Percentiles rank a stretch among this genome's conserved stretches.
These are phyloP conservation scores for Drosophila ficusphila DNA, from an alignment of 1,140 invertebrate genomes.

Conservation along the genomic window DNA sequence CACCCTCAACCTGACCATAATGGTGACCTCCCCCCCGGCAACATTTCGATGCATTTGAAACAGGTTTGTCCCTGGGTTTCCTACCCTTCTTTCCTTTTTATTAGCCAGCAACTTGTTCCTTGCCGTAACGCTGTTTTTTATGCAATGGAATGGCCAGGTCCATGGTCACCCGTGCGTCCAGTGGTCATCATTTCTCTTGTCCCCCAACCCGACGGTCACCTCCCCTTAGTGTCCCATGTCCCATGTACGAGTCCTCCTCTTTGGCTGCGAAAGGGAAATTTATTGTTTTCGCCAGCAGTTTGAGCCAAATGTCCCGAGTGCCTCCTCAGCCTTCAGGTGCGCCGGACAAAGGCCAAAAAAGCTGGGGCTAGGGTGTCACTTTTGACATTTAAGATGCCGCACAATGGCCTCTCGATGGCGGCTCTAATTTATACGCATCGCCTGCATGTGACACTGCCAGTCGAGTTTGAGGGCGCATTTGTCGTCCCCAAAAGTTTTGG, in stretches of 20 bases:
- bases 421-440: constrained; percentile 78
- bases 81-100: constrained; percentile 34
- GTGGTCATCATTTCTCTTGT: constrained; percentile 75
- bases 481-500: constrained; percentile 52
- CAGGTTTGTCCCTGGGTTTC: constrained; percentile 35
- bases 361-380: constrained; percentile 65
- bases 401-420: constrained; percentile 64
- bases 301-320: constrained; percentile 65
- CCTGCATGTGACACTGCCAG: constrained; percentile 71
- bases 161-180: constrained; percentile 71
- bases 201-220: not conserved
- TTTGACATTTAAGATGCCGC: constrained; percentile 81
- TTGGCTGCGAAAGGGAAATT: constrained; percentile 68
- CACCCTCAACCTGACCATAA: constrained; percentile 67
- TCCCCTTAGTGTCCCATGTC: constrained; percentile 15
- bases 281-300: constrained; percentile 66
- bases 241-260: constrained; percentile 31
- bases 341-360: constrained; percentile 35
- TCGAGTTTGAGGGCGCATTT: constrained; percentile 64
- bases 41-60: constrained; percentile 44
- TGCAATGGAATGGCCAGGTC: constrained; percentile 32
- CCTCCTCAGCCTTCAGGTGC: constrained; percentile 64
- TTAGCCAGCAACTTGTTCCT: constrained; percentile 72
- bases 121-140: constrained; percentile 65
- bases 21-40: constrained; percentile 32